These are phyloP conservation scores for Nymphicus hollandicus DNA, from an alignment of 2,113 vertebrate species.

Conservation along the genomic window DNA sequence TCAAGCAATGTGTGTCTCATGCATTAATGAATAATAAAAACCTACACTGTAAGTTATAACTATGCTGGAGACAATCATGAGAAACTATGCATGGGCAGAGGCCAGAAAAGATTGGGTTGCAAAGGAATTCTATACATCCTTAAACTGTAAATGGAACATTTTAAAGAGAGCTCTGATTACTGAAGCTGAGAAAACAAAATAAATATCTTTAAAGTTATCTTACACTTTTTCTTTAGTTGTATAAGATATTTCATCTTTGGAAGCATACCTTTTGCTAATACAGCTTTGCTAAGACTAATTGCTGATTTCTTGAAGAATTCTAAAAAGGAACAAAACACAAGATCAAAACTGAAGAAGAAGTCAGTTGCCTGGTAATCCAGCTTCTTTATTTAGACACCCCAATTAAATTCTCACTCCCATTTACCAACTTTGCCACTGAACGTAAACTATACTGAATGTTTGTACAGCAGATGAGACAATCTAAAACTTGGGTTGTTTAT, in stretches of 20 bases:
- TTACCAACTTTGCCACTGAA: not conserved
- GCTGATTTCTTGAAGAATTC: not conserved
- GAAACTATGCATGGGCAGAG: not conserved
- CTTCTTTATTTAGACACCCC: not conserved
- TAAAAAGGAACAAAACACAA: not conserved
- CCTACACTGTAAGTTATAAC: not conserved
- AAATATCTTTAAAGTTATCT: not conserved
- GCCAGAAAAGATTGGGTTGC: not conserved
- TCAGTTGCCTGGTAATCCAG: not conserved
- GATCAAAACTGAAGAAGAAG: not conserved
- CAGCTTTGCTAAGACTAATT: not conserved
- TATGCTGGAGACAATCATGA: not conserved
- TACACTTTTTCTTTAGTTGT: not conserved
- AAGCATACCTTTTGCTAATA: not conserved
- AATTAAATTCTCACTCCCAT: not conserved
- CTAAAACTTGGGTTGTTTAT: not conserved
- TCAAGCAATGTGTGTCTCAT: not conserved
- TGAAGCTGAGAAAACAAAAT: not conserved
- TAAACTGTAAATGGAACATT: not conserved
- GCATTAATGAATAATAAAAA: not conserved
- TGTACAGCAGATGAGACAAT: not conserved
- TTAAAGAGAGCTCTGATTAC: not conserved
- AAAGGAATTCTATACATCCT: not conserved
- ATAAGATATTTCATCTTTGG: not conserved
- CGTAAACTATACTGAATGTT: not conserved